A percentile compares a stretch with the other conserved stretches of the same genome.
phyloP scores from a whole-genome alignment of 1,140 invertebrate genomes.

The Philotrypesis tridentata region DNA sequence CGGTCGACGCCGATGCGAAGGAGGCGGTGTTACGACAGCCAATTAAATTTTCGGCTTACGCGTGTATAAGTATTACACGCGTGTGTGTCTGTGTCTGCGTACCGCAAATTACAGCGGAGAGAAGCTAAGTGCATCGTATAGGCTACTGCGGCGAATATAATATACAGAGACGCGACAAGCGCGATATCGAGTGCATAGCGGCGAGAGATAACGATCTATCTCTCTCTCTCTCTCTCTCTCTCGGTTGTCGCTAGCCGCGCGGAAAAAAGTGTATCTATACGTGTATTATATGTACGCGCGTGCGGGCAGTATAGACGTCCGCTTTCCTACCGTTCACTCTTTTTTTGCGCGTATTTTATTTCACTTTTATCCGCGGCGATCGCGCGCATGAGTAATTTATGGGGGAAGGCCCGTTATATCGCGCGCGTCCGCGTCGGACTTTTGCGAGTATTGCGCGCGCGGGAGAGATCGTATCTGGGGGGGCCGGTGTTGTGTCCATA shows the following conservation, averaged over 20 bases:
- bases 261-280: neutral
- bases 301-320: too few relatives aligned
- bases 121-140: neutral
- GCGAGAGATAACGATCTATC: neutral
- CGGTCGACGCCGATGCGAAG: neutral
- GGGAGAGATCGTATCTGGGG: constrained; percentile 14
- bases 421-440: neutral
- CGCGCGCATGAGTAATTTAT: constrained; percentile 34
- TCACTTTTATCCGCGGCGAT: neutral
- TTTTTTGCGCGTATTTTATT: constrained; percentile 14
- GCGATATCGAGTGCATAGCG: neutral
- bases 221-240: too few relatives aligned
- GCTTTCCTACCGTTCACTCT: neutral
- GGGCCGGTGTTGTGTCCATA: neutral
- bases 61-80: too few relatives aligned
- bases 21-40: constrained; percentile 35
- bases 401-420: neutral
- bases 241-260: neutral
- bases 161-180: neutral
- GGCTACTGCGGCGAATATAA: neutral
- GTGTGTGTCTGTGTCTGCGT: too few relatives aligned
- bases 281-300: too few relatives aligned
- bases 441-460: neutral
- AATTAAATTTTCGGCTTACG: constrained; percentile 58
- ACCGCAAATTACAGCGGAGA: neutral